A percentile compares a stretch with the other conserved stretches of the same genome.
phyloP scores from a whole-genome alignment of 2,113 vertebrate genomes.

The Malurus elegans region DNA sequence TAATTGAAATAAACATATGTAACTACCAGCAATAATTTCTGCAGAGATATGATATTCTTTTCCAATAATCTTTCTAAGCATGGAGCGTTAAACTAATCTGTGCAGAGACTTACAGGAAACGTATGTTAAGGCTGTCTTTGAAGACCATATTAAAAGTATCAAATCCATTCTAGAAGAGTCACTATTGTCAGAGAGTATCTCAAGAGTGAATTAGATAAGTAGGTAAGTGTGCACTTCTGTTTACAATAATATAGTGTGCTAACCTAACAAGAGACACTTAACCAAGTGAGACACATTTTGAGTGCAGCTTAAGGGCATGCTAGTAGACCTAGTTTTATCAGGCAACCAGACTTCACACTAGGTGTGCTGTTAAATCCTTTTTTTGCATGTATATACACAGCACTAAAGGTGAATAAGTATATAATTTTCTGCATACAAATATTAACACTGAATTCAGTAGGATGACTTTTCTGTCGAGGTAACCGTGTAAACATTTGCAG shows the following conservation, averaged over 20 bases:
- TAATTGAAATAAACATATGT: background rate
- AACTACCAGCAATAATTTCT: background rate
- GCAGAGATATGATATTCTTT: background rate
- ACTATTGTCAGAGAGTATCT: background rate
- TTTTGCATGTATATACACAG: background rate
- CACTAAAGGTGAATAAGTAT: background rate
- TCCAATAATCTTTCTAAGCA: background rate
- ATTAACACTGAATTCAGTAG: background rate
- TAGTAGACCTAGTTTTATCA: background rate
- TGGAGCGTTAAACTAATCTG: background rate
- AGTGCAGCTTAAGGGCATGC: background rate
- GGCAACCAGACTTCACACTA: background rate
- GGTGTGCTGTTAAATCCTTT: background rate
- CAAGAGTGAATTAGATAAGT: background rate
- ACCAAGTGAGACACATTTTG: background rate
- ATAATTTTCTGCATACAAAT: background rate
- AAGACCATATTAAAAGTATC: background rate
- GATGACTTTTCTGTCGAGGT: background rate
- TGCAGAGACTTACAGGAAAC: background rate
- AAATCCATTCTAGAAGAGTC: background rate
- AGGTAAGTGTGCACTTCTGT: background rate
- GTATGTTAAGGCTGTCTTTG: background rate
- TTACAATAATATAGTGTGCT: background rate
- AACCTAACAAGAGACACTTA: background rate
- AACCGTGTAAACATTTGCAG: background rate